A percentile compares a stretch with the other conserved stretches of the same genome.
Conservation (phyloP, 2,888 invertebrate genomes). For the Mythimna vitellina region DNA sequence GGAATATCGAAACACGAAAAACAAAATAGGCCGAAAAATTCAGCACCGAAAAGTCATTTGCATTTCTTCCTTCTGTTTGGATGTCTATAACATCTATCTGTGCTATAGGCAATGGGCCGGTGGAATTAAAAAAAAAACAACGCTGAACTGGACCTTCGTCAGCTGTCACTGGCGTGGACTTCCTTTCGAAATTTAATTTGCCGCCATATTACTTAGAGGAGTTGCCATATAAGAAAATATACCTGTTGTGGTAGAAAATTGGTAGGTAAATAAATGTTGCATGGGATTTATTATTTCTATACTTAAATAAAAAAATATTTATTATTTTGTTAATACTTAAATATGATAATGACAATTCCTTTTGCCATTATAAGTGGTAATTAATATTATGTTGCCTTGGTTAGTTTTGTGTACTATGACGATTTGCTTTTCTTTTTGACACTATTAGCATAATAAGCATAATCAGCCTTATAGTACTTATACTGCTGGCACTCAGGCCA, state of each 20-base stretch:
- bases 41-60: slow-evolving; percentile 23
- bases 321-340: too few species aligned
- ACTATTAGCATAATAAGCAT: too few species aligned
- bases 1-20: slow-evolving; percentile 16
- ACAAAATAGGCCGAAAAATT: slow-evolving; percentile 12
- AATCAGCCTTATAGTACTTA: too few species aligned
- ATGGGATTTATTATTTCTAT: too few species aligned
- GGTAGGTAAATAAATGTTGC: slow-evolving; percentile 7
- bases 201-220: slow-evolving; percentile 73
- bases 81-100: slow-evolving; percentile 25
- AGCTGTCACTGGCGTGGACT: slow-evolving; percentile 80
- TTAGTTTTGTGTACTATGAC: too few species aligned
- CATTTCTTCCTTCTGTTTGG: slow-evolving; percentile 19
- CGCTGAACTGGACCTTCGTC: slow-evolving; percentile 77
- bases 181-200: slow-evolving; percentile 84
- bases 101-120: slow-evolving; percentile 10
- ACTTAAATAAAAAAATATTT: too few species aligned
- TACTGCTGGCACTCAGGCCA: too few species aligned
- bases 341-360: too few species aligned
- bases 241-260: slow-evolving; percentile 21
- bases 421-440: too few species aligned
- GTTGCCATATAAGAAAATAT: slow-evolving; percentile 36
- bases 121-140: slow-evolving; percentile 67
- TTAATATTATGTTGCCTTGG: too few species aligned
- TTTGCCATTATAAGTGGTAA: too few species aligned